Evolutionary conservation across 2,797 vertebrate genomes (phyloP).

Genomic region (Platalea minor): DNA sequence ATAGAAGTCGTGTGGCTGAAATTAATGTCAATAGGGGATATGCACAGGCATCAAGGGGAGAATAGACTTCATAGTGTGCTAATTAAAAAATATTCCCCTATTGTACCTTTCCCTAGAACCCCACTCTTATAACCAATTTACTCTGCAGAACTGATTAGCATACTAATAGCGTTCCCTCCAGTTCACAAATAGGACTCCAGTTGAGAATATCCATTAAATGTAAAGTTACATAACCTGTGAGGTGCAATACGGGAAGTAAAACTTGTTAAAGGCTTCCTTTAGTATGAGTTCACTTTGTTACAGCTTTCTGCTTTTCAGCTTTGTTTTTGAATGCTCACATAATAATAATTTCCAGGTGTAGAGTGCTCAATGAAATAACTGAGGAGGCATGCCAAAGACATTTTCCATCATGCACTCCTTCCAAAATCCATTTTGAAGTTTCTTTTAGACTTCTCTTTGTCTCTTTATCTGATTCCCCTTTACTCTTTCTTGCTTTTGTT

Average conservation of each 20-base stretch:
- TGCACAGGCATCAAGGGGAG: neutral
- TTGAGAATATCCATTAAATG: constrained; percentile 66
- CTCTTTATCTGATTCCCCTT: neutral
- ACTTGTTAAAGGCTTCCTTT: constrained; percentile 21
- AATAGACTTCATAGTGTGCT: constrained; percentile 24
- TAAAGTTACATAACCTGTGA: constrained; percentile 23
- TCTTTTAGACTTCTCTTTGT: neutral
- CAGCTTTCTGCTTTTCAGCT: neutral
- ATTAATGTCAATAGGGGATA: constrained; percentile 16
- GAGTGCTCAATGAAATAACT: neutral
- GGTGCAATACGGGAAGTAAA: constrained; percentile 21
- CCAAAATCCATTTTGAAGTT: neutral
- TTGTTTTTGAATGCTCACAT: neutral
- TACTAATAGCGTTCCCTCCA: constrained; percentile 62
- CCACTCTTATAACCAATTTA: constrained; percentile 57
- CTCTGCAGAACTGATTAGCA: constrained; percentile 63
- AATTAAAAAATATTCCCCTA: constrained; percentile 56
- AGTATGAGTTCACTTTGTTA: neutral
- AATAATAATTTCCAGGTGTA: neutral
- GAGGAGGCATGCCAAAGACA: neutral
- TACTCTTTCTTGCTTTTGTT: neutral
- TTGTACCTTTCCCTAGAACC: constrained; percentile 37
- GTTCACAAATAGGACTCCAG: constrained; percentile 56
- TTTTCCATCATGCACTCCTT: neutral
- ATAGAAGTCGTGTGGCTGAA: neutral